These are phyloP conservation scores for Zophobas atratus DNA, from an alignment of 1,140 invertebrate species.

Conservation along the genomic window DNA sequence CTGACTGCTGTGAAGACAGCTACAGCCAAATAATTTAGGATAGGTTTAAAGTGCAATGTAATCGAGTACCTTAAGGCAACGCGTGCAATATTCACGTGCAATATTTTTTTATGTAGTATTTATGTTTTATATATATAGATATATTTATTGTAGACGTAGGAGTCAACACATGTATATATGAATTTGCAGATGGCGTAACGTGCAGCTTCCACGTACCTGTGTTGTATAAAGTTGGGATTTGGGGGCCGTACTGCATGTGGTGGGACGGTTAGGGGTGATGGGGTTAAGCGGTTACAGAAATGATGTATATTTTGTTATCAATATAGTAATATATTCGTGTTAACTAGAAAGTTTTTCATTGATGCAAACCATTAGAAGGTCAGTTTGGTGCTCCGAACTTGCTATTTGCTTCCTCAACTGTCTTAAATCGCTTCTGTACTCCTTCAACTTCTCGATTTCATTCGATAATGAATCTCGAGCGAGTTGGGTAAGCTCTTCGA, in stretches of 20 bases:
- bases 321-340: conserved; percentile 29
- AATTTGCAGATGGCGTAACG: conserved; percentile 46
- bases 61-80: too few relatives aligned
- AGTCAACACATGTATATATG: conserved; percentile 14
- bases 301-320: conserved; percentile 44
- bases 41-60: conserved; percentile 37
- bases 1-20: conserved; percentile 6
- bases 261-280: conserved; percentile 1
- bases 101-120: conserved; percentile 41
- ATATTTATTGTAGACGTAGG: neutral
- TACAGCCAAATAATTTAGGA: conserved; percentile 35
- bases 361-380: neutral
- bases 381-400: conserved; percentile 1
- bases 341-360: conserved; percentile 16
- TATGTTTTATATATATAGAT: too few relatives aligned
- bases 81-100: conserved; percentile 7
- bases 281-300: neutral
- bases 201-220: conserved; percentile 53
- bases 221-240: conserved; percentile 43
- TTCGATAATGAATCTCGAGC: neutral
- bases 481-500: neutral
- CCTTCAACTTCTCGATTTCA: neutral
- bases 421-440: conserved; percentile 7
- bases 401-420: neutral
- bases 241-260: conserved; percentile 26